These are phyloP conservation scores for Protodeltote pygarga DNA, from an alignment of 2,888 invertebrate species.

Conservation along the genomic window DNA sequence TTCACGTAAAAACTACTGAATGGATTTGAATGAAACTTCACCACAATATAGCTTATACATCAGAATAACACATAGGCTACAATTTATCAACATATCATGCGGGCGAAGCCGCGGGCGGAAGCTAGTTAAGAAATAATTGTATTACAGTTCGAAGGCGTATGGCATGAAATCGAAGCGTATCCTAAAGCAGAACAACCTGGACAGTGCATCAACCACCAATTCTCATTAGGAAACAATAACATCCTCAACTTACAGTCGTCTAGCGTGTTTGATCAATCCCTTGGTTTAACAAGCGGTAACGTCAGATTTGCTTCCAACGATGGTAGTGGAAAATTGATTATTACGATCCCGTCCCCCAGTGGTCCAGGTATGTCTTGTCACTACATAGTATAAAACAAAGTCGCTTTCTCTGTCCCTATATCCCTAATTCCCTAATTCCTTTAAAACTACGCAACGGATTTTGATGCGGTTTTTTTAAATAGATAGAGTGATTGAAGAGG, in stretches of 20 bases:
- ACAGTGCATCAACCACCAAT: constrained; percentile 66
- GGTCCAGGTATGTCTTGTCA: constrained; percentile 56
- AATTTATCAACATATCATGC: no score
- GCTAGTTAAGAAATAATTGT: constrained; percentile 16
- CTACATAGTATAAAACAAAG: no score
- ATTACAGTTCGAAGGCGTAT: constrained; percentile 66
- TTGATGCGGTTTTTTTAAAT: no score
- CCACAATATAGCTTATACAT: no score
- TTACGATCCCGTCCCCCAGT: constrained; percentile 48
- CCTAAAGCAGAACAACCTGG: constrained; percentile 65
- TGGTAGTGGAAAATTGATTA: constrained; percentile 59
- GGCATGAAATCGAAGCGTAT: constrained; percentile 71
- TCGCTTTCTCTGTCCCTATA: no score
- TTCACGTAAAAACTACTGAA: no score
- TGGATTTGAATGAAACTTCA: no score
- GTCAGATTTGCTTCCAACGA: constrained; percentile 54
- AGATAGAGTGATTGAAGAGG: no score
- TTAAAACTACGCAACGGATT: no score
- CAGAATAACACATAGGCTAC: no score
- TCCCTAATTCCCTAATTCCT: no score
- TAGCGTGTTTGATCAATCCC: constrained; percentile 57
- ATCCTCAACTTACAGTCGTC: constrained; percentile 56
- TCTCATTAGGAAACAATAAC: constrained; percentile 42
- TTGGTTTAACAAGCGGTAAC: constrained; percentile 44
- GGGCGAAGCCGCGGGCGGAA: no score